Conservation (phyloP, 2,113 vertebrate species). For the Glareola pratincola region DNA sequence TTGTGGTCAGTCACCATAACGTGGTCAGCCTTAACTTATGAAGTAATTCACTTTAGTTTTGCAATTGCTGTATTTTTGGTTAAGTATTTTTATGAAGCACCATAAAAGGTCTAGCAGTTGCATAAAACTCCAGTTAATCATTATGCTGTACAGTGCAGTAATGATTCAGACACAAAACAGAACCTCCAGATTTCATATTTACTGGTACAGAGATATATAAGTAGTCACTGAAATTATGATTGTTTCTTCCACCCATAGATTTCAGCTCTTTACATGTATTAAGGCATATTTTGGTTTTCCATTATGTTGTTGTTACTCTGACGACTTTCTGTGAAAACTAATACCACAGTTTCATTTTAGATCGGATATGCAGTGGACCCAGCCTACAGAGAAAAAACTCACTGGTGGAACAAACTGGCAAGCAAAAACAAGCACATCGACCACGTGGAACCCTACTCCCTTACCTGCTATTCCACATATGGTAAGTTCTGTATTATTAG, state of each 20-base stretch:
- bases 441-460: constrained; percentile 83
- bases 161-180: background rate
- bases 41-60: background rate
- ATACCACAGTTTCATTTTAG: constrained; percentile 62
- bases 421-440: constrained; percentile 84
- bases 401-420: constrained; percentile 87
- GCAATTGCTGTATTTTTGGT: background rate
- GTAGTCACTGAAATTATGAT: background rate
- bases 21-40: rapidly evolving
- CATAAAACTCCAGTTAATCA: background rate
- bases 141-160: background rate
- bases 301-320: background rate
- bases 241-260: background rate
- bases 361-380: constrained; percentile 85
- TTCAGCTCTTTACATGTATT: background rate
- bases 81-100: background rate
- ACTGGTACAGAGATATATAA: background rate
- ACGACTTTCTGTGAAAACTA: background rate
- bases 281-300: background rate
- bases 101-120: background rate
- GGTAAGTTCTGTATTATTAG: constrained; percentile 71
- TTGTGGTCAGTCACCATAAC: background rate
- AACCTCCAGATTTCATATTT: background rate
- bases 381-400: constrained; percentile 86
- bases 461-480: constrained; percentile 81